Percentiles rank a stretch among this genome's conserved stretches.
Conservation (phyloP, 2,797 vertebrate genomes). For the Falco columbarius region DNA sequence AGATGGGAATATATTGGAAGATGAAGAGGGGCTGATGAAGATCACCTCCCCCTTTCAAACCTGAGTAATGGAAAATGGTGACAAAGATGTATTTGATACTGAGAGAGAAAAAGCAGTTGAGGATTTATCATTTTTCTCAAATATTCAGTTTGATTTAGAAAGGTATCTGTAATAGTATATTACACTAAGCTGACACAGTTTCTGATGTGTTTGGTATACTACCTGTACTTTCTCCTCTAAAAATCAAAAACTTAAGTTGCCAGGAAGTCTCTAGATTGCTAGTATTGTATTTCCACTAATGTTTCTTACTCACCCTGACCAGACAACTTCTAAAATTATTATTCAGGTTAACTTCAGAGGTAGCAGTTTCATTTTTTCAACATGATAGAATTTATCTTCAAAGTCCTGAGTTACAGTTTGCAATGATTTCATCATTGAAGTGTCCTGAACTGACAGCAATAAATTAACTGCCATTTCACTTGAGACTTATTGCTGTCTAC, state of each 20-base stretch:
- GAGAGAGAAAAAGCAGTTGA: not conserved
- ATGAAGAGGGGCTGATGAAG: not conserved
- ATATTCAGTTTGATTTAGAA: not conserved
- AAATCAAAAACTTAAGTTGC: not conserved
- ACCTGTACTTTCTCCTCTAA: not conserved
- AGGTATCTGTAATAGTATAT: not conserved
- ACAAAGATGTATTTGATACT: not conserved
- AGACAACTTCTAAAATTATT: conserved; percentile 11
- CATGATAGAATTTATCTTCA: not conserved
- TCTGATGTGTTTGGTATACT: not conserved
- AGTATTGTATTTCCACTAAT: not conserved
- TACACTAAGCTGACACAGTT: not conserved
- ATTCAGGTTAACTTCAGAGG: not conserved
- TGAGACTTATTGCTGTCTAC: conserved; percentile 30
- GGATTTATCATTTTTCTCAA: not conserved
- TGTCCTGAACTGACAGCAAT: conserved; percentile 5
- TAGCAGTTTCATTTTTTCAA: not conserved
- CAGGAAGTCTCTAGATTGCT: not conserved
- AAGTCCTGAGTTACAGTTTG: not conserved
- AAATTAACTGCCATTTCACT: conserved; percentile 11
- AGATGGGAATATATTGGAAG: not conserved
- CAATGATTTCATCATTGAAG: conserved; percentile 18
- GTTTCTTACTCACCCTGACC: not conserved
- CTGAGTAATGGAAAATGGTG: not conserved
- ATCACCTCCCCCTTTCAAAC: not conserved